A percentile compares a stretch with the other conserved stretches of the same genome.
These are phyloP conservation scores for Drosophila quinaria DNA, from an alignment of 2,888 invertebrate genomes.

Conservation along the genomic window DNA sequence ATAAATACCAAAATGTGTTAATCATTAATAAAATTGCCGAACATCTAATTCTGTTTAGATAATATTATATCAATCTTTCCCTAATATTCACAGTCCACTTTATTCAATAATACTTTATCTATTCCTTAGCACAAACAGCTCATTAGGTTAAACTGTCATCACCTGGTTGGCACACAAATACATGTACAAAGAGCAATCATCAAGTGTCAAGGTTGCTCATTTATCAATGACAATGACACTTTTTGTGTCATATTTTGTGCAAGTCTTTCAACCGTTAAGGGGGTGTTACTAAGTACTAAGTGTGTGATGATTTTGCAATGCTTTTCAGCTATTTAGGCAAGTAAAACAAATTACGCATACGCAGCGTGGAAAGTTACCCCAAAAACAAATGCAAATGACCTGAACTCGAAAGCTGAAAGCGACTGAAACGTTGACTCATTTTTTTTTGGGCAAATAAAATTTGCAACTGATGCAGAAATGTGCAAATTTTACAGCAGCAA, in stretches of 20 bases:
- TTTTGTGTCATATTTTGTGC: constrained; percentile 34
- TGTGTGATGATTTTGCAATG: constrained; percentile 9
- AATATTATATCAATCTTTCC: not conserved
- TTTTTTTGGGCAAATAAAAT: constrained; percentile 53
- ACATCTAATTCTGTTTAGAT: not conserved
- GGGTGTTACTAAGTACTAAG: constrained; percentile 1
- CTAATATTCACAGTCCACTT: not conserved
- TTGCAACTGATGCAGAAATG: constrained; percentile 81
- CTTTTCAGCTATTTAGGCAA: constrained; percentile 29
- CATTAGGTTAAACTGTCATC: constrained; percentile 16
- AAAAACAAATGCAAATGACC: constrained; percentile 57
- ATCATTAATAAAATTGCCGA: too few relatives aligned
- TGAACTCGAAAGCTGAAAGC: constrained; percentile 8
- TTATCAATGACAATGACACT: constrained; percentile 64
- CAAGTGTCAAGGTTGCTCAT: constrained; percentile 62
- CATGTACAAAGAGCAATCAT: not conserved
- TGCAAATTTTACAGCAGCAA: constrained; percentile 70
- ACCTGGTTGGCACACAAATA: constrained; percentile 12
- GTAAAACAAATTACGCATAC: constrained; percentile 50
- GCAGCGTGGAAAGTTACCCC: constrained; percentile 55
- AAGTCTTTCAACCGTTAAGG: constrained; percentile 26
- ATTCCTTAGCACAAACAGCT: not conserved
- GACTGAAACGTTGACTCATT: constrained; percentile 45
- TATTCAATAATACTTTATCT: not conserved
- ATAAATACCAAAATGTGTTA: too few relatives aligned